These are phyloP conservation scores for Melanotaenia trifasciata DNA, from an alignment of 2,797 vertebrate genomes.

Conservation along the genomic window DNA sequence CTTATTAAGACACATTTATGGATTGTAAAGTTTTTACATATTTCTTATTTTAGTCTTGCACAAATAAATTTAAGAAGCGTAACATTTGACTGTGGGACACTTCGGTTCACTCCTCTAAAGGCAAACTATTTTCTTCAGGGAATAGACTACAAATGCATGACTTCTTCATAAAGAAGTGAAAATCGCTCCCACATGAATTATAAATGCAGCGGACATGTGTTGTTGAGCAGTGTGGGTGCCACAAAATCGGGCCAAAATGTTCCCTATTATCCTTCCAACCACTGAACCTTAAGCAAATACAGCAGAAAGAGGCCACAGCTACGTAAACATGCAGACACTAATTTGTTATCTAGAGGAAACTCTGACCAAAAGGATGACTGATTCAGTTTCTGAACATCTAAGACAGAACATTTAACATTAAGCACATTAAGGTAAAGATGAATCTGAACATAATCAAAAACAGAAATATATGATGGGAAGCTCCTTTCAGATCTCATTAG, in stretches of 20 bases:
- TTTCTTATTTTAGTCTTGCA: not conserved
- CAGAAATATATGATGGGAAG: slow-evolving; percentile 50
- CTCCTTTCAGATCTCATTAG: slow-evolving; percentile 63
- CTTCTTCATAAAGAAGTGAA: slow-evolving; percentile 29
- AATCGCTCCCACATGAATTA: slow-evolving; percentile 48
- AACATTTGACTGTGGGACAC: not conserved
- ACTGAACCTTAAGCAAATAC: slow-evolving; percentile 5
- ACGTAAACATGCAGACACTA: not conserved
- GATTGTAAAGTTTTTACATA: not conserved
- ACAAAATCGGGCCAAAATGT: slow-evolving; percentile 5
- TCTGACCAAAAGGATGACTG: not conserved
- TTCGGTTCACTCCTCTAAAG: slow-evolving; percentile 6
- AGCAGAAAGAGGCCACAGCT: not conserved
- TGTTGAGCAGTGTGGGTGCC: slow-evolving; percentile 15
- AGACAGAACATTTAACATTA: slow-evolving; percentile 2
- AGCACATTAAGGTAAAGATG: slow-evolving; percentile 6
- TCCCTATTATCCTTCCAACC: slow-evolving; percentile 2
- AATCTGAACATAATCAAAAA: slow-evolving; percentile 51
- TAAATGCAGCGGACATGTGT: slow-evolving; percentile 44
- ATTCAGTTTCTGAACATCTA: slow-evolving; percentile 10
- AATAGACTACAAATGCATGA: slow-evolving; percentile 13
- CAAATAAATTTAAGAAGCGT: too few relatives aligned
- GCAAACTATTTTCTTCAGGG: slow-evolving; percentile 8
- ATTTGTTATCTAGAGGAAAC: not conserved
- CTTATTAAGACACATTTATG: not conserved